Evolutionary conservation across 1,140 invertebrate genomes (phyloP), one percentile per base, ranked within the genome.

Genomic region (Drosophila pseudoobscura): DNA sequence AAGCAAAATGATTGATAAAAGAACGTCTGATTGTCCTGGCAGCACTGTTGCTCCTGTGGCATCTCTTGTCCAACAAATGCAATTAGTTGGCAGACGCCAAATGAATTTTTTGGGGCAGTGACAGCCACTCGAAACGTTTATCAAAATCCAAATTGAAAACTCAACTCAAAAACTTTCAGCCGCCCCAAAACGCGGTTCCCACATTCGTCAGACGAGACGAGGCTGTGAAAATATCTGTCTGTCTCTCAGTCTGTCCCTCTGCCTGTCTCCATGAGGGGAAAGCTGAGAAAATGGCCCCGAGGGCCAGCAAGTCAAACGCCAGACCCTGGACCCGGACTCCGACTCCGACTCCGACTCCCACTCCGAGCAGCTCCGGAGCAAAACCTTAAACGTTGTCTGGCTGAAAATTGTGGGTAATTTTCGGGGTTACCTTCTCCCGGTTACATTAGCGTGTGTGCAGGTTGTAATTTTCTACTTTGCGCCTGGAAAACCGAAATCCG

Each of bases 401-500:
- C 58, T 57, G 64, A 69, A 84, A 84, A 84, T 84, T 84, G 76
- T 69, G 47, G 66, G 72, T 65, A 80, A 66, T 84, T 80, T 85
- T 85, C 74, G 73, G 72, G 53, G 62, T 75, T 75, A 75, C 61
- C 71, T 58, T 75, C 62, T 62, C 71, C 65, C 64, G 62, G 62
- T 80, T 80, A 74, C 68, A 80, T 87, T 78, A 80, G 62, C 70
- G 66, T 78, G 78, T 76, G 78, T 87, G 71, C 75, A 87, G 69
- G 83, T 82, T 87, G 82, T 88, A 87, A 87, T 88, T 87, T 87
- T 88, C 83, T 82, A 87, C 83, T 88, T 87, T 87, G 78, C 83
- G 83, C 83, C 78, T 78, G 73, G 62, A 87, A 87, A 62, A 50
- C 44, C 13, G 35, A 56, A 45, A n/a, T 15, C 20, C 20, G 59